Evolutionary conservation across 2,797 vertebrate genomes (phyloP).

Genomic region (Eulemur coronatus): DNA sequence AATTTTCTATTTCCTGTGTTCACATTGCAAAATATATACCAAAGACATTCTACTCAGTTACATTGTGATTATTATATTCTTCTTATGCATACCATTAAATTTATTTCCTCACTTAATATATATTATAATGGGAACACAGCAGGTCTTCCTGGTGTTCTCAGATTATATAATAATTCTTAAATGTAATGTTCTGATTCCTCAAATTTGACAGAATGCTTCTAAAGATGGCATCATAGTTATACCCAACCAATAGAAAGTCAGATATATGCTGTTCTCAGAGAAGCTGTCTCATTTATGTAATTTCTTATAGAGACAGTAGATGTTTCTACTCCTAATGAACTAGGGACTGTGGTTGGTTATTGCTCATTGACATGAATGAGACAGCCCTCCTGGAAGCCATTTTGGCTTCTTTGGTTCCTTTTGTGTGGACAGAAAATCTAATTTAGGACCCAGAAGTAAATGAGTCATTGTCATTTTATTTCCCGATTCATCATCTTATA

Average conservation of each 20-base stretch:
- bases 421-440: conserved; percentile 54
- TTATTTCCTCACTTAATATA: conserved; percentile 66
- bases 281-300: not conserved
- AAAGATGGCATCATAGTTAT: conserved; percentile 11
- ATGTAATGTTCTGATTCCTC: conserved; percentile 19
- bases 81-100: conserved; percentile 31
- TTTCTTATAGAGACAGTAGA: not conserved
- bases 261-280: not conserved
- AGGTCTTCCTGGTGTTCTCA: conserved; percentile 43
- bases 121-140: conserved; percentile 62
- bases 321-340: not conserved
- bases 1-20: conserved; percentile 64
- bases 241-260: not conserved
- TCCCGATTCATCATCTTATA: conserved; percentile 57
- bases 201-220: conserved; percentile 1
- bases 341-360: not conserved
- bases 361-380: not conserved
- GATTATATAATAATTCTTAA: conserved; percentile 61
- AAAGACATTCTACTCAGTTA: conserved; percentile 59
- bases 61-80: conserved; percentile 48
- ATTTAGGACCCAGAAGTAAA: conserved; percentile 57
- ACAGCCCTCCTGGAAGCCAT: not conserved
- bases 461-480: conserved; percentile 49
- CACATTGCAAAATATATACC: not conserved
- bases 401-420: conserved; percentile 4